A percentile compares a stretch with the other conserved stretches of the same genome.
phyloP scores from a whole-genome alignment of 1,140 invertebrate species.

The Drosophila ercepeae region DNA sequence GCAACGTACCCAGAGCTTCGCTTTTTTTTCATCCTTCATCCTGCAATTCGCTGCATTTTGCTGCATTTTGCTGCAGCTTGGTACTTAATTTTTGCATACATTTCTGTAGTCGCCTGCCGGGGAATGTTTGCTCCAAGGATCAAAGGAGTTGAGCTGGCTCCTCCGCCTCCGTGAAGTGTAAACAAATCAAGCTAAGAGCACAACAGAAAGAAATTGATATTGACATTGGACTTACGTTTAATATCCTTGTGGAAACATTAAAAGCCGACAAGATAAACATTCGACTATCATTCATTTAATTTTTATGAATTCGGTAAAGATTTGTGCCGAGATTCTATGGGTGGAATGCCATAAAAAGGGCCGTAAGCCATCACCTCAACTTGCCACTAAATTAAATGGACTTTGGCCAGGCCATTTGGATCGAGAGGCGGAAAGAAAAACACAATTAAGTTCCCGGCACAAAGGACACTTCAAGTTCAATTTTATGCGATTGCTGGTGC shows the following conservation, averaged over 20 bases:
- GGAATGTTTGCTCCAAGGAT: conserved; percentile 28
- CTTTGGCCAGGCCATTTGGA: conserved; percentile 54
- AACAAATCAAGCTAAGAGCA: conserved; percentile 38
- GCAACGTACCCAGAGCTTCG: neutral
- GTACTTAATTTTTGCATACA: conserved; percentile 41
- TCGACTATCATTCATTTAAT: conserved; percentile 24
- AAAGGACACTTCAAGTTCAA: conserved; percentile 65
- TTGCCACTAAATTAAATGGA: conserved; percentile 66
- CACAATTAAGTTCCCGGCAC: conserved; percentile 66
- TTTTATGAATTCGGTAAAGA: conserved; percentile 36
- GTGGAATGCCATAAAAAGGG: conserved; percentile 23
- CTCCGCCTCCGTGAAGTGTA: neutral
- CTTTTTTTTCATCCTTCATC: conserved; percentile 15
- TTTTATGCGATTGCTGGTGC: conserved; percentile 26
- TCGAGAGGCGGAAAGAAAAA: conserved; percentile 25
- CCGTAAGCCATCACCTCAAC: conserved; percentile 41
- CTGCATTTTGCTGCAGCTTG: conserved; percentile 1
- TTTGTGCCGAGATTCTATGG: conserved; percentile 28
- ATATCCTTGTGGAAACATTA: conserved; percentile 47
- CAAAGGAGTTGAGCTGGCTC: conserved; percentile 6
- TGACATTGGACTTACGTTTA: conserved; percentile 48
- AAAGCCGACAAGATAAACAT: conserved; percentile 44
- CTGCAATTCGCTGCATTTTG: conserved; percentile 7
- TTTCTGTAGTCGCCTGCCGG: conserved; percentile 2
- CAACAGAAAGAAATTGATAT: conserved; percentile 33